Percentiles rank a stretch among this genome's conserved stretches.
These are phyloP conservation scores for Bombus soroeensis DNA, from an alignment of 1,140 invertebrate species.

Conservation along the genomic window DNA sequence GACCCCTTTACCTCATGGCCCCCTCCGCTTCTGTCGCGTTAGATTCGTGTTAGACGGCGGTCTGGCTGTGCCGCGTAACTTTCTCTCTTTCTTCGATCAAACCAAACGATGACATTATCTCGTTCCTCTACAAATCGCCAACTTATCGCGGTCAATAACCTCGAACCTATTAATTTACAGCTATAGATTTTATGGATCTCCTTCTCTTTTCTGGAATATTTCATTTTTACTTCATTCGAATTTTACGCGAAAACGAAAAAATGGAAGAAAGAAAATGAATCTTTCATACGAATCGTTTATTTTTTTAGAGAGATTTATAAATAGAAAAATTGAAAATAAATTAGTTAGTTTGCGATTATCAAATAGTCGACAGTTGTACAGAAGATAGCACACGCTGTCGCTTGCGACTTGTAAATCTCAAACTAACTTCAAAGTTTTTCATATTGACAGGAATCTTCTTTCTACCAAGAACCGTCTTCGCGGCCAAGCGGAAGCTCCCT, in stretches of 20 bases:
- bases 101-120: background rate
- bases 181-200: background rate
- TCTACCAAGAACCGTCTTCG: background rate
- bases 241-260: background rate
- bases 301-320: too few species aligned
- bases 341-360: too few species aligned
- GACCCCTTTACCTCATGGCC: slow-evolving; percentile 23
- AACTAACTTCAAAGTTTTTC: too few species aligned
- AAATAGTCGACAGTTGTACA: too few species aligned
- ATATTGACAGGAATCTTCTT: background rate
- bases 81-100: slow-evolving; percentile 22
- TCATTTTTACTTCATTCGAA: rapidly evolving
- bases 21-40: slow-evolving; percentile 58
- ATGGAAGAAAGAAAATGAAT: too few species aligned
- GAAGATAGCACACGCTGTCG: too few species aligned
- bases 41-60: slow-evolving; percentile 74
- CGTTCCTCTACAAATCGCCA: background rate
- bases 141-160: background rate
- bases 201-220: background rate
- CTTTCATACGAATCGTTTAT: too few species aligned
- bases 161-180: background rate
- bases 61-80: background rate
- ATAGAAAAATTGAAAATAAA: too few species aligned
- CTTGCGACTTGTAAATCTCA: too few species aligned
- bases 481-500: background rate